Conservation (phyloP, 2,113 vertebrate genomes). For the Anhinga anhinga region DNA sequence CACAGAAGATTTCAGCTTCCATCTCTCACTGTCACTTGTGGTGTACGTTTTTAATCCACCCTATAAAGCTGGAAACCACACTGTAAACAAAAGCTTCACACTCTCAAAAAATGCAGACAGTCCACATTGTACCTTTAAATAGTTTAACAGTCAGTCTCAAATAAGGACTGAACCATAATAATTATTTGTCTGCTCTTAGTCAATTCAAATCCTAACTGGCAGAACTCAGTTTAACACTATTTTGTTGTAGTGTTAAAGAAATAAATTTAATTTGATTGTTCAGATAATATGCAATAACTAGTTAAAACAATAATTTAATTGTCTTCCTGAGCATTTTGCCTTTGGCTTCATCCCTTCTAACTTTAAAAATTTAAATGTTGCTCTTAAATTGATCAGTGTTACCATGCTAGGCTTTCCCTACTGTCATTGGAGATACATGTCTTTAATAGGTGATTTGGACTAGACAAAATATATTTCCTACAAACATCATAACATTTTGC, state of each 20-base stretch:
- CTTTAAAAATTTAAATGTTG: neutral
- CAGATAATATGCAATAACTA: neutral
- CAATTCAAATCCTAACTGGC: neutral
- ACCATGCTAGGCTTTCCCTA: neutral
- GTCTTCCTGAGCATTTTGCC: neutral
- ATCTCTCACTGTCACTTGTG: neutral
- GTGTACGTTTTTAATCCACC: neutral
- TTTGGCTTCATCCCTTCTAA: neutral
- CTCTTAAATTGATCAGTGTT: neutral
- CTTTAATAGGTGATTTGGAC: neutral
- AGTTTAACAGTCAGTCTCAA: neutral
- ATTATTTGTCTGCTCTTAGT: neutral
- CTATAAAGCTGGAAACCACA: neutral
- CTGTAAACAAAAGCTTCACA: neutral
- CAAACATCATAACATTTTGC: neutral
- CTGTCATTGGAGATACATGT: neutral
- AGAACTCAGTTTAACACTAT: neutral
- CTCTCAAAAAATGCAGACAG: neutral
- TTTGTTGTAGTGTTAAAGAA: neutral
- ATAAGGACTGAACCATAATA: neutral
- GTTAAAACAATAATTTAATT: neutral
- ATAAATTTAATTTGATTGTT: neutral
- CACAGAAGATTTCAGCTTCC: neutral
- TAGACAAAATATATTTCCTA: neutral
- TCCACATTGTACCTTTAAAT: neutral